Base-by-base conservation (phyloP, 53 echinoderm and acorn worm genomes). In the Crossaster papposus region DNA sequence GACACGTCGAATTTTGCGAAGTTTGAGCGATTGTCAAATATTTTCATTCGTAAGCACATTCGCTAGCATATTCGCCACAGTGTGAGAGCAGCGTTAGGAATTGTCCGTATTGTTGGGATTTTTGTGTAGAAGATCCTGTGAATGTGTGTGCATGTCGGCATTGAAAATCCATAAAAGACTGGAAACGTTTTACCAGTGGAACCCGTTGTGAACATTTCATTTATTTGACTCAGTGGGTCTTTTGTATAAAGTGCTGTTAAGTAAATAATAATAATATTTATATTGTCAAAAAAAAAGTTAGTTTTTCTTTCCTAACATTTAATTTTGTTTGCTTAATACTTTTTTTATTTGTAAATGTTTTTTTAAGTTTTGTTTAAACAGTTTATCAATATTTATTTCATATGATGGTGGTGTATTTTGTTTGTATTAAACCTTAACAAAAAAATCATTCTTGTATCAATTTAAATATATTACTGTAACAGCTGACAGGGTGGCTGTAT, bases 181-280 rank as follows among this genome's bases (percentile, higher is more conserved):
- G 17, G 2, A 58, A 17, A 58, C 0, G 58, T 58, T n/a, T 10
- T 26, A 68, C 68, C 68, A 68, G 68, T 28, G 11, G 68, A 28
- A 68, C 68, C 68, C 28, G 68, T 68, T 68, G 28, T 68, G 68
- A 26, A 68, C 68, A 24, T 68, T n/a, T n/a, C n/a, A n/a, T n/a
- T n/a, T n/a, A 20, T 68, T 11, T 68, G 68, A 6, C 68, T 68
- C 28, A 24, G 4, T 68, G 68, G 68, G 68, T n/a, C 28, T 24
- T 26, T 68, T 68, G 68, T 68, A 68, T 24, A 68, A 26, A 68
- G 24, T 26, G 24, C 17, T 62, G 23, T 62, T 68, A 26, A 20
- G 68, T 24, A 68, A n/a, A n/a, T 28, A 11, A 5, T n/a, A n/a
- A n/a, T 68, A 28, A 28, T 26, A 23, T 68, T 68, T 24, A 68